Evolutionary conservation across 2,113 vertebrate genomes (phyloP).

Genomic region (Shinisaurus crocodilurus): DNA sequence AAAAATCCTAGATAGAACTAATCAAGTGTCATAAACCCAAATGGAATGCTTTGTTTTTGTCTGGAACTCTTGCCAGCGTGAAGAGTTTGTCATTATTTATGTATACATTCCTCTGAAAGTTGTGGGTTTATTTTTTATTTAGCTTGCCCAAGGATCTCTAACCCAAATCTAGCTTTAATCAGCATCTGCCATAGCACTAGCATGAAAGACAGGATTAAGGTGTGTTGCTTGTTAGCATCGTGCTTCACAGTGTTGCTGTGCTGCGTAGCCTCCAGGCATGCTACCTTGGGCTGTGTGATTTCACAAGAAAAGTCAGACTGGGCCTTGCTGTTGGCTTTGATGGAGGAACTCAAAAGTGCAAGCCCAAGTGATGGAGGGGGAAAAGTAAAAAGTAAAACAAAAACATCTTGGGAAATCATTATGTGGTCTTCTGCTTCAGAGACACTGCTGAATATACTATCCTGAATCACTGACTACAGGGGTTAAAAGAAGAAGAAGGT

Average conservation of each 20-base stretch:
- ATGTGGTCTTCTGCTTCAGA: background rate
- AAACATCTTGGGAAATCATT: background rate
- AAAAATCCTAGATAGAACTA: background rate
- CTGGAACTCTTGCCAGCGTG: background rate
- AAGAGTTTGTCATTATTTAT: background rate
- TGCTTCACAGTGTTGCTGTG: background rate
- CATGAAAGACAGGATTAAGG: background rate
- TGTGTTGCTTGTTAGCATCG: background rate
- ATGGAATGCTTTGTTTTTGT: background rate
- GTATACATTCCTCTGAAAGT: background rate
- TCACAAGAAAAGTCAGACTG: background rate
- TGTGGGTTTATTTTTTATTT: constrained; percentile 17
- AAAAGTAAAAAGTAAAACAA: background rate
- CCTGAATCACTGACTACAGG: background rate
- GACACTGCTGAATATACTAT: constrained; percentile 4
- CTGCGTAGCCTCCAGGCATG: background rate
- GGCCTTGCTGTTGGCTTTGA: background rate
- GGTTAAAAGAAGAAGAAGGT: background rate
- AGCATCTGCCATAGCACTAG: background rate
- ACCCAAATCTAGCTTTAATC: constrained; percentile 1
- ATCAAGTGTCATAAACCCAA: background rate
- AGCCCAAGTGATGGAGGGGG: background rate
- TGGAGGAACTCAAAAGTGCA: background rate
- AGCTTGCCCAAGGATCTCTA: background rate
- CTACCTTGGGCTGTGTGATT: rapidly evolving